Base-by-base conservation (phyloP, 2,113 vertebrate genomes). In the Charadrius vociferus region DNA sequence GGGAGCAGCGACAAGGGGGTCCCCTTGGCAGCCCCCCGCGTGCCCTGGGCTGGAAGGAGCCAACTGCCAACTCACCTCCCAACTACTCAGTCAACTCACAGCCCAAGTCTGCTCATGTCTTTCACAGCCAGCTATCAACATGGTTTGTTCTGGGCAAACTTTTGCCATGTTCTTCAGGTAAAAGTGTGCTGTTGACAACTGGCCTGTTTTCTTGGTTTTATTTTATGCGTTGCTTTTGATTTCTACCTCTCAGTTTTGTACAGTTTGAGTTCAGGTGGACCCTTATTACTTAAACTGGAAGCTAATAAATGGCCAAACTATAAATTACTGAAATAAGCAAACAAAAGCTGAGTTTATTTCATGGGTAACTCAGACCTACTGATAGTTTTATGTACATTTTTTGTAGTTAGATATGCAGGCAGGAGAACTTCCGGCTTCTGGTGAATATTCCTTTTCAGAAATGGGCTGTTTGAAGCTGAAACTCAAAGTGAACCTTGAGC, bases 401-500 rank as follows among this genome's bases (percentile, higher is more conserved):
- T 67, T 77, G 36, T 75, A 65, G 45, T 80, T 80, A 53, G 47
- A 74, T 45, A 93, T 0, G 1, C 70, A 93, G 58, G 43, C 19
- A 5, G n/a, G 52, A 79, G 47, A 77, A 50, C 27, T 67, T 32
- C 65, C 61, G 72, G 59, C 43, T 95, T 59, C 53, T 81, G 77
- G 47, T 89, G 91, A 95, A 72, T 84, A 89, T 50, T 55, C 32
- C 53, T 95, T 72, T 87, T 81, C 68, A 95, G 85, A 92, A 68
- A 6, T 41, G 52, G 83, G 45, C 58, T 85, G 45, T 89, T 91
- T 89, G 93, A 96, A 93, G 70, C 56, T 87, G 83, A 89, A 97
- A 72, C 73, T 95, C 88, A 84, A 75, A 95, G 86, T 43, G 39
- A 84, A 93, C 75, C 83, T 45, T 56, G 88, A 95, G 86, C 81